A percentile compares a stretch with the other conserved stretches of the same genome.
phyloP scores from a whole-genome alignment of 1,140 invertebrate genomes.

The Dendrolimus kikuchii region DNA sequence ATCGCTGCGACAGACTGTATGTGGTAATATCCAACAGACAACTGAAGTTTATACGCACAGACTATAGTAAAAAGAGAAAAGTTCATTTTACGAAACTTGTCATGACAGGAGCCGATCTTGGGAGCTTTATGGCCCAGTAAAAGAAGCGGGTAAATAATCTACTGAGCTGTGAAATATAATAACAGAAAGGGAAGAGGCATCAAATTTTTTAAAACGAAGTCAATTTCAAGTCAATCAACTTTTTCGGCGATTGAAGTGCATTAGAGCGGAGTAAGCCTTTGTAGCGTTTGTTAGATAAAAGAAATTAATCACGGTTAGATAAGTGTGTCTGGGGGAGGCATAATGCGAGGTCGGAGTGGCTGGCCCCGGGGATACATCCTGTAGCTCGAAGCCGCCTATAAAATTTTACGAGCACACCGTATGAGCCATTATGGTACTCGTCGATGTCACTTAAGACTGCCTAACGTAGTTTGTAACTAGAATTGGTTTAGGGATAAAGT shows the following conservation, averaged over 20 bases:
- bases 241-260: conserved; percentile 11
- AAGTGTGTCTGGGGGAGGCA: conserved; percentile 47
- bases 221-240: conserved; percentile 4
- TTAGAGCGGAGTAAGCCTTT: conserved; percentile 32
- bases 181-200: no score
- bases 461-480: conserved; percentile 39
- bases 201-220: no score
- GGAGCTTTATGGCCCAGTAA: no score
- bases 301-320: conserved; percentile 62
- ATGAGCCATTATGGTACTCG: conserved; percentile 48
- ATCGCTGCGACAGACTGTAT: no score
- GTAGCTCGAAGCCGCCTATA: conserved; percentile 42
- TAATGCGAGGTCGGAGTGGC: conserved; percentile 35
- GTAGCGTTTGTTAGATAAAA: conserved; percentile 43
- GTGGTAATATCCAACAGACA: no score
- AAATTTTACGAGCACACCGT: conserved; percentile 59
- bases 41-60: no score
- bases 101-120: no score
- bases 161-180: no score
- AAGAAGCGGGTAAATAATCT: no score
- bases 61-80: no score
- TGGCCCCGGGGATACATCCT: conserved; percentile 39
- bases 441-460: conserved; percentile 39
- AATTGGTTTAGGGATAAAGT: conserved; percentile 22
- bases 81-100: no score